Percentiles rank a stretch among this genome's conserved stretches.
Evolutionary conservation across 1,140 invertebrate genomes (phyloP).

Genomic region (Heliothis virescens): DNA sequence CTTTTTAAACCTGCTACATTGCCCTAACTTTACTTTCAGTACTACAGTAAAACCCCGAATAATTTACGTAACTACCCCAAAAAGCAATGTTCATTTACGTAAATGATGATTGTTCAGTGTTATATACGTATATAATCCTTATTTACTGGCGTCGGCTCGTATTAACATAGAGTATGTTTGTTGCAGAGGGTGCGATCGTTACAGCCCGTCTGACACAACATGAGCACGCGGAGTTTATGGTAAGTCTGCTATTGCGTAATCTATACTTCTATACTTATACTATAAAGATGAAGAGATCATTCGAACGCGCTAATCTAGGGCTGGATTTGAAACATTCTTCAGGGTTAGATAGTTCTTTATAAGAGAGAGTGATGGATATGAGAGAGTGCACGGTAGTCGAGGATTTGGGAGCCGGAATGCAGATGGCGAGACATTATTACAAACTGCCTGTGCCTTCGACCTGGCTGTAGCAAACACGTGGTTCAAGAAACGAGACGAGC

Average conservation of each 20-base stretch:
- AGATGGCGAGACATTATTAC: too few relatives aligned
- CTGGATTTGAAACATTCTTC: too few relatives aligned
- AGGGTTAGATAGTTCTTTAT: too few relatives aligned
- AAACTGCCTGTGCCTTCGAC: too few relatives aligned
- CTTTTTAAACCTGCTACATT: too few relatives aligned
- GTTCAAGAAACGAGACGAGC: too few relatives aligned
- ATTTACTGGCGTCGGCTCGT: slow-evolving; percentile 13
- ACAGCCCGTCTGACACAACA: slow-evolving; percentile 55
- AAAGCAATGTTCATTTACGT: slow-evolving; percentile 2
- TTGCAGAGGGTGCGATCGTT: slow-evolving; percentile 39
- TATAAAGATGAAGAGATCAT: not conserved
- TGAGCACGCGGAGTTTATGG: slow-evolving; percentile 63
- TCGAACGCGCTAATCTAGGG: too few relatives aligned
- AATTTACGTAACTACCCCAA: not conserved
- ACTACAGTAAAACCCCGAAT: not conserved
- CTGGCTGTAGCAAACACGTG: too few relatives aligned
- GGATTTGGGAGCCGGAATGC: too few relatives aligned
- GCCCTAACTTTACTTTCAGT: too few relatives aligned
- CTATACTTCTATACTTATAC: not conserved
- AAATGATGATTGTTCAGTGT: not conserved
- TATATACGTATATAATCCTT: not conserved
- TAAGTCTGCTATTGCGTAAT: slow-evolving; percentile 50
- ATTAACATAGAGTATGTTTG: slow-evolving; percentile 28
- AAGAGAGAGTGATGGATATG: too few relatives aligned
- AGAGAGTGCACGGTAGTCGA: too few relatives aligned